Evolutionary conservation across 2,797 vertebrate species (phyloP), one percentile per base, ranked within the genome.

Genomic region (Carduelis carduelis): DNA sequence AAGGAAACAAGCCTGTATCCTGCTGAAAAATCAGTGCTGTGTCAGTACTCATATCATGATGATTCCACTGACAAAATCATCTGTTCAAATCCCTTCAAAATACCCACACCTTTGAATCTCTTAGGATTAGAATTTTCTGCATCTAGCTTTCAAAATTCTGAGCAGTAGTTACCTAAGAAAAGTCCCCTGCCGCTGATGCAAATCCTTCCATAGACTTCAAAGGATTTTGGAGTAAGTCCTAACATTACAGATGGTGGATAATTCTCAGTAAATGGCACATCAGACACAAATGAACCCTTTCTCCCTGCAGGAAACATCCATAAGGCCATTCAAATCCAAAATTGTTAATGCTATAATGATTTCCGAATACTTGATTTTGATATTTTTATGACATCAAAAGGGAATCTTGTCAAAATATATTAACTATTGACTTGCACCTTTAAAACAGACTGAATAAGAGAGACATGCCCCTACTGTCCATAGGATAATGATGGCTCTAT

Each of bases 191-290:
- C 2, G 0, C 15, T 39, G 60, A 74, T 61, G 53, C 11, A 91
- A 94, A 95, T 93, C 65, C 55, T 85, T 82, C 71, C 39, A 77
- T 60, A 63, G 32, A 87, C 74, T 87, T 94, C 93, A 96, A 81
- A 90, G 68, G 46, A 75, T 66, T 95, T 96, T 71, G 82, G 57
- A 92, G 46, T 77, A 89, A 87, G 21, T 89, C 61, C 61, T 92
- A 81, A 77, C 22, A 34, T 86, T 90, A 70, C 79, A 86, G 61
- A 87, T 81, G 81, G 76, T 71, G 79, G 68, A 44, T 83, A 91
- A 77, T 71, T 89, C 79, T 89, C 32, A 55, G 59, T 72, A 93
- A 93, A 91, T 79, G 70, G 34, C 50, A 90, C 22, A 76, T 86
- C 85, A 94, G 83, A 83, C 76, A 88, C 26, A 79, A 96, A 13